Conservation (phyloP, 2,113 vertebrate species). For the Harpagus bidentatus region DNA sequence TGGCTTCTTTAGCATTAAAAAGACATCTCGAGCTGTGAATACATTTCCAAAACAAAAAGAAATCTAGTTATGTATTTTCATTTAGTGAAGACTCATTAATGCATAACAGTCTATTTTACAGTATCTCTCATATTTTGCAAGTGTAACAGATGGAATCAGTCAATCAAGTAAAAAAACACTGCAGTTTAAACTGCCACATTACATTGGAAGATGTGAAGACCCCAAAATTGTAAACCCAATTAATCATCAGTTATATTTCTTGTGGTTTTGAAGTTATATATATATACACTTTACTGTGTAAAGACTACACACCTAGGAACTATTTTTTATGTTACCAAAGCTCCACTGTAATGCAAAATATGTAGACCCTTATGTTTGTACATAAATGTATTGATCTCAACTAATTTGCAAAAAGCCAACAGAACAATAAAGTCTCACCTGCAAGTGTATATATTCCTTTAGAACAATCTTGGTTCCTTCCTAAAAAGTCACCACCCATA, state of each 20-base stretch:
- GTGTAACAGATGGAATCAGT: neutral
- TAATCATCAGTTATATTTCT: neutral
- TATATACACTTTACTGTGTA: neutral
- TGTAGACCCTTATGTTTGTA: neutral
- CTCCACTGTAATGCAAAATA: neutral
- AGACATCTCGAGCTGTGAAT: slow-evolving; percentile 91
- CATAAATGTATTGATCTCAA: neutral
- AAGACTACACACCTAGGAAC: neutral
- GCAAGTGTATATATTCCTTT: slow-evolving; percentile 97
- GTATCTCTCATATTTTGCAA: neutral
- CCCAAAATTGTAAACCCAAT: neutral
- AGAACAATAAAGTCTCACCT: slow-evolving; percentile 66
- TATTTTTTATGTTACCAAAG: neutral
- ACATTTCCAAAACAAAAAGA: slow-evolving; percentile 19
- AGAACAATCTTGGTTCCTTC: slow-evolving; percentile 97
- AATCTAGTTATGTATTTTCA: slow-evolving; percentile 4
- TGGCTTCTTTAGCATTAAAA: slow-evolving; percentile 95
- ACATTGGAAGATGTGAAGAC: neutral
- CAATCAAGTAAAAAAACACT: neutral
- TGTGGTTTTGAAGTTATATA: neutral
- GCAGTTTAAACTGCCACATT: neutral
- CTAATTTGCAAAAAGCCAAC: neutral
- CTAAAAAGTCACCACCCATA: slow-evolving; percentile 97
- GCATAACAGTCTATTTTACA: neutral
- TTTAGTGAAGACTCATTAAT: neutral